A percentile compares a stretch with the other conserved stretches of the same genome.
Evolutionary conservation across 2,113 vertebrate species (phyloP).

Genomic region (Gadus chalcogrammus): DNA sequence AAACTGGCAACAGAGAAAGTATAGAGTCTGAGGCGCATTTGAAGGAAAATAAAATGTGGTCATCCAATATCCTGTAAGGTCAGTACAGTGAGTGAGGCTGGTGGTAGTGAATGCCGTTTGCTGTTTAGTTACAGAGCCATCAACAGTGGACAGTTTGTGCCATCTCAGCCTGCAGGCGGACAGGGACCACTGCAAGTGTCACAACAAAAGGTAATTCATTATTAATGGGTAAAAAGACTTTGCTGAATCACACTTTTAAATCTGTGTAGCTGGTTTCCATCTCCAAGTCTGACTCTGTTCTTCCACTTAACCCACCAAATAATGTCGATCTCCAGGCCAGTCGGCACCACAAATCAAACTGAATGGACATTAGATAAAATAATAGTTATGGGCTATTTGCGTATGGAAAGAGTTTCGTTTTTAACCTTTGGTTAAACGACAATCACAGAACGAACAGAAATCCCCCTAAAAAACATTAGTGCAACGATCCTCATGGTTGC

Average conservation of each 20-base stretch:
- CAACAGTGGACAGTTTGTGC: conserved; percentile 23
- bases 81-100: conserved; percentile 14
- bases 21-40: no score
- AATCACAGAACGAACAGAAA: no score
- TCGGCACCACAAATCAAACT: no score
- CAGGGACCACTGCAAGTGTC: conserved; percentile 22
- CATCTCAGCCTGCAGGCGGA: conserved; percentile 6
- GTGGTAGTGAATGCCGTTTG: neutral
- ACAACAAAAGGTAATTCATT: conserved; percentile 32
- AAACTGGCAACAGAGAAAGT: no score
- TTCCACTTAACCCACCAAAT: neutral
- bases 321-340: no score
- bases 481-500: no score
- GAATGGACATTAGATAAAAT: no score
- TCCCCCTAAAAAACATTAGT: no score
- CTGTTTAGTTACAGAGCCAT: conserved; percentile 30
- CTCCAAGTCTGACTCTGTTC: neutral
- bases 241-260: conserved; percentile 1
- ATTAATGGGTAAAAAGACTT: conserved; percentile 33
- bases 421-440: no score
- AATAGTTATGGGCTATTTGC: no score
- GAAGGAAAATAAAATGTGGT: no score
- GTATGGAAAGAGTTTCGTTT: no score
- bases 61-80: conserved; percentile 19
- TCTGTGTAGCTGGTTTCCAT: conserved; percentile 1